These are phyloP conservation scores for Apeira syringaria DNA, from an alignment of 2,888 invertebrate genomes.

Conservation along the genomic window DNA sequence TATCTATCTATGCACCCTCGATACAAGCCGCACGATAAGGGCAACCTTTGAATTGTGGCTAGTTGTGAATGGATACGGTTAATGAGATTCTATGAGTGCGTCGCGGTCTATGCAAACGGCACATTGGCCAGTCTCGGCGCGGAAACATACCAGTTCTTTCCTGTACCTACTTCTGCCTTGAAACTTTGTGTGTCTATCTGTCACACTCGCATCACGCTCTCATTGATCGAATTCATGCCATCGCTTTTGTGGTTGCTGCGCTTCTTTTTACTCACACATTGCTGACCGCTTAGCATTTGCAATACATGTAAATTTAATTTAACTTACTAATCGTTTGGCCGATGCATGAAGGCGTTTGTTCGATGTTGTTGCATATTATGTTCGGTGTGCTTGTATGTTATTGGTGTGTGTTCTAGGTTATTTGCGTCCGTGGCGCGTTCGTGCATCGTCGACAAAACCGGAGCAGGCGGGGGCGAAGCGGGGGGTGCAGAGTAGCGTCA, in stretches of 20 bases:
- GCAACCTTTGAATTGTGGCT: not conserved
- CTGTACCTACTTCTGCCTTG: no score
- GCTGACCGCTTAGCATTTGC: slow-evolving; percentile 2
- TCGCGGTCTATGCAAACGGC: not conserved
- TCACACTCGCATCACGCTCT: not conserved
- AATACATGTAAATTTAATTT: not conserved
- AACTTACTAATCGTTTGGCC: slow-evolving; percentile 3
- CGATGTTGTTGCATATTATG: not conserved
- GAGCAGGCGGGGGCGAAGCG: slow-evolving; percentile 83
- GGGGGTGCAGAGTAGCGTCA: slow-evolving; percentile 86
- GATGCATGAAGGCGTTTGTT: slow-evolving; percentile 4
- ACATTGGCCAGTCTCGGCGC: not conserved
- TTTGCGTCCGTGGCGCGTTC: slow-evolving; percentile 98
- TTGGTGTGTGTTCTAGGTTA: slow-evolving; percentile 81
- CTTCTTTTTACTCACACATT: slow-evolving; percentile 3
- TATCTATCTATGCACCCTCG: slow-evolving; percentile 1
- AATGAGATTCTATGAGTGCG: not conserved
- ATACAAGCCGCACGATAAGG: not conserved
- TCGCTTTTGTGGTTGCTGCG: slow-evolving; percentile 4
- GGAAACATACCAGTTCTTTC: no score
- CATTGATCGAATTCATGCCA: slow-evolving; percentile 5
- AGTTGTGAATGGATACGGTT: slow-evolving; percentile 4
- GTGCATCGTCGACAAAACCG: slow-evolving; percentile 94
- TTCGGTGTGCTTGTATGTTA: slow-evolving; percentile 8
- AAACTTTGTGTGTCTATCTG: not conserved